Conservation (phyloP, 2,797 vertebrate species). For the Natrix natrix region DNA sequence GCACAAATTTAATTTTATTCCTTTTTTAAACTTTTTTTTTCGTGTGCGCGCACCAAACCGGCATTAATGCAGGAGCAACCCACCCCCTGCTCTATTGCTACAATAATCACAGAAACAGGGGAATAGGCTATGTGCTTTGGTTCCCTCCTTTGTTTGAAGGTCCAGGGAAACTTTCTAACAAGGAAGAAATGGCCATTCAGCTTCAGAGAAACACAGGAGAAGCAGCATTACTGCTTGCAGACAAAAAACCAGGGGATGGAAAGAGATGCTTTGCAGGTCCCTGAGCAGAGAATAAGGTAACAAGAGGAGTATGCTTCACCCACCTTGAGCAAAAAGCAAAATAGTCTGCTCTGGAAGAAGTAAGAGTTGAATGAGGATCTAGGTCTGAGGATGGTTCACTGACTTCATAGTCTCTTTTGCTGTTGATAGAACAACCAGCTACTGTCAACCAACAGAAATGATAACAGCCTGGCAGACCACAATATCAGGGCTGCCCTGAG, state of each 20-base stretch:
- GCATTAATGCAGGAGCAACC: too few species aligned
- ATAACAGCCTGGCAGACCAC: background rate
- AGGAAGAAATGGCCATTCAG: background rate
- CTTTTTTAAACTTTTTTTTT: too few species aligned
- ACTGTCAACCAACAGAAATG: background rate
- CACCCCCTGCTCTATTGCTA: background rate
- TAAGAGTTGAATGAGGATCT: background rate
- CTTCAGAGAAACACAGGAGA: background rate
- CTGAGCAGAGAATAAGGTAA: background rate
- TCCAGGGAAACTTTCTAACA: background rate
- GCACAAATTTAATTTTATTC: too few species aligned
- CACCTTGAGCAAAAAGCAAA: background rate
- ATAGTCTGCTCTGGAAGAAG: background rate
- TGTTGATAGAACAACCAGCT: background rate
- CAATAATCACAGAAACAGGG: background rate
- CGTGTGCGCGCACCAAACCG: rapidly evolving
- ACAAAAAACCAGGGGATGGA: background rate
- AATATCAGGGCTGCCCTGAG: background rate
- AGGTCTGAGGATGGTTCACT: background rate
- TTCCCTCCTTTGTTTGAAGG: background rate
- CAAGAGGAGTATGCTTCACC: background rate
- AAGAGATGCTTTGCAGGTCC: background rate
- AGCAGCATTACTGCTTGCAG: background rate
- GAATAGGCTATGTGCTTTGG: background rate
- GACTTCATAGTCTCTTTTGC: background rate